These are phyloP conservation scores for Agrochola lychnidis DNA, from an alignment of 2,888 invertebrate species.

Conservation along the genomic window DNA sequence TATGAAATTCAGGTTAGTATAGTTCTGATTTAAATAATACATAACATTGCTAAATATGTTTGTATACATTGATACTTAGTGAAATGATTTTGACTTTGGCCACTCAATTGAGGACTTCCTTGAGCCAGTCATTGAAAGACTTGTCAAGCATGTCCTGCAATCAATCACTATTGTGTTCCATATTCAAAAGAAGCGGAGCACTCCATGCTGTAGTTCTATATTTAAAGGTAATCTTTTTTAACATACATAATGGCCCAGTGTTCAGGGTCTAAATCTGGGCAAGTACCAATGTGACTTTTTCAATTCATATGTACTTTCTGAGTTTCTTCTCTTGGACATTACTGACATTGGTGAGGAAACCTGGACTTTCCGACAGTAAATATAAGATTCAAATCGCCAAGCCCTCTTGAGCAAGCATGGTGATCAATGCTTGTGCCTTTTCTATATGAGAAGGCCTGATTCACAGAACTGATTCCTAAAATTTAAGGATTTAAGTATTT, in stretches of 20 bases:
- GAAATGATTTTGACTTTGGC: neutral
- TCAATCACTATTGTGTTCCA: slow-evolving; percentile 34
- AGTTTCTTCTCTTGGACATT: too few relatives aligned
- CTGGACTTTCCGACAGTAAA: too few relatives aligned
- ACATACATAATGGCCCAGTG: too few relatives aligned
- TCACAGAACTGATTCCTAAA: neutral
- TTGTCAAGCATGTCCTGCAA: slow-evolving; percentile 4
- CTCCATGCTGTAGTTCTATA: neutral
- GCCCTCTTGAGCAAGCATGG: too few relatives aligned
- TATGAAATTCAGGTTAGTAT: slow-evolving; percentile 80
- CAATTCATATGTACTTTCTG: too few relatives aligned
- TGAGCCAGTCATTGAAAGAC: neutral
- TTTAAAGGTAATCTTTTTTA: neutral
- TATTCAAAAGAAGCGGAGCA: slow-evolving; percentile 6
- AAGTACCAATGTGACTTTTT: too few relatives aligned
- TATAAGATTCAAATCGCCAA: too few relatives aligned
- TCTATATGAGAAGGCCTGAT: too few relatives aligned
- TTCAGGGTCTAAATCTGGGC: too few relatives aligned
- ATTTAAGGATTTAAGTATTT: too few relatives aligned
- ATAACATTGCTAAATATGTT: neutral
- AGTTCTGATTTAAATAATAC: neutral
- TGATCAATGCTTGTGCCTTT: too few relatives aligned
- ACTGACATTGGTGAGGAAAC: too few relatives aligned
- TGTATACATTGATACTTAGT: neutral
- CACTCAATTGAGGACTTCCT: slow-evolving; percentile 49